These are phyloP conservation scores for Dromaius novaehollandiae DNA, from an alignment of 2,113 vertebrate genomes.

Conservation along the genomic window DNA sequence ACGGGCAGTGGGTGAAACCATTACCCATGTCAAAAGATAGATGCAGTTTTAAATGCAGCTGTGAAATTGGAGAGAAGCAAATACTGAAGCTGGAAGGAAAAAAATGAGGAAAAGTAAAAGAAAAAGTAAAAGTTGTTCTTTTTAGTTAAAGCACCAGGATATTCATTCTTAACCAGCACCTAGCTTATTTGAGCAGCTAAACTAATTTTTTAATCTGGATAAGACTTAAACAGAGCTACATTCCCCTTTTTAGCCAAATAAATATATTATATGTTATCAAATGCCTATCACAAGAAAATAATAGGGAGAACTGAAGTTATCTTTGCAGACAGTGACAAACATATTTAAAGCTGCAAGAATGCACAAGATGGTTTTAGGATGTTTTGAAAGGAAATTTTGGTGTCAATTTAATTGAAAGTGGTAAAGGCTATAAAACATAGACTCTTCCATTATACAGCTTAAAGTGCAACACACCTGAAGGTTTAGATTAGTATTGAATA, in stretches of 20 bases:
- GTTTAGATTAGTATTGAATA: background rate
- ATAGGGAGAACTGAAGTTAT: background rate
- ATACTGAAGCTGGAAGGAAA: background rate
- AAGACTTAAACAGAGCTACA: background rate
- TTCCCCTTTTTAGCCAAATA: background rate
- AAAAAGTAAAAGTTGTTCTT: background rate
- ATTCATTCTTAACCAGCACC: background rate
- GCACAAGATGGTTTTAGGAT: background rate
- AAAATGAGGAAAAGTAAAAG: background rate
- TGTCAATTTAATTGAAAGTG: constrained; percentile 14
- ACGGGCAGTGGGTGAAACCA: constrained; percentile 13
- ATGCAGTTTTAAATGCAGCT: background rate
- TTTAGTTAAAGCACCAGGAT: background rate
- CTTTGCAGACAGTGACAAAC: background rate
- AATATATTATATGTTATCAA: background rate
- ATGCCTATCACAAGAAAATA: background rate
- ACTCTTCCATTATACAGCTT: background rate
- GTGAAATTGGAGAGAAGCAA: constrained; percentile 9
- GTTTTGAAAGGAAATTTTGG: constrained; percentile 11
- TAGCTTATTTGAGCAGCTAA: background rate
- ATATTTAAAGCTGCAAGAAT: background rate
- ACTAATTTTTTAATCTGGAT: background rate
- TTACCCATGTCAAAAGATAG: constrained; percentile 9
- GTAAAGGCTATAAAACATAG: background rate
- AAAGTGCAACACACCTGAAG: background rate